phyloP scores from a whole-genome alignment of 1,140 invertebrate genomes.

The Hyposmocoma kahamanoa region DNA sequence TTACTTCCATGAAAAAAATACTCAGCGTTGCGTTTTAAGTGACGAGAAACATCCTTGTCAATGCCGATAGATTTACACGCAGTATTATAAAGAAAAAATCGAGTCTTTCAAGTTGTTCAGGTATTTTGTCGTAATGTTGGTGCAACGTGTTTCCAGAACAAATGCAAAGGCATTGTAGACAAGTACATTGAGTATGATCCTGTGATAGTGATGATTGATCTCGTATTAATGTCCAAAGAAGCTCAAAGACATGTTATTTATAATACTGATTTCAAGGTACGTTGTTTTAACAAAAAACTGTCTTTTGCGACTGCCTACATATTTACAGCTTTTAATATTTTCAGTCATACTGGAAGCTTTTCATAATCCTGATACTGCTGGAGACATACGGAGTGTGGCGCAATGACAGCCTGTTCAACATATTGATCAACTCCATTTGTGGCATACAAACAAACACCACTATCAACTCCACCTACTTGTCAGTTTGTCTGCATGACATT shows the following conservation, averaged over 20 bases:
- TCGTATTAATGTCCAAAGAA: conserved; percentile 83
- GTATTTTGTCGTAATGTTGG: too few species aligned
- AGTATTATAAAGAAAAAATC: too few species aligned
- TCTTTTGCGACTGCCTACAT: too few species aligned
- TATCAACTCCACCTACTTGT: conserved; percentile 44
- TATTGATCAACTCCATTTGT: conserved; percentile 40
- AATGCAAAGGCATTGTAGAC: conserved; percentile 84
- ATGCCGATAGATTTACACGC: too few species aligned
- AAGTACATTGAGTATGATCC: conserved; percentile 93
- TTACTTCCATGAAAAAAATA: conserved; percentile 1
- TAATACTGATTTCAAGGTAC: conserved; percentile 82
- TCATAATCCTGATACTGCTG: conserved; percentile 74
- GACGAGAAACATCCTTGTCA: too few species aligned
- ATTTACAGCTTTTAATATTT: conserved; percentile 27
- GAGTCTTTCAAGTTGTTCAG: too few species aligned
- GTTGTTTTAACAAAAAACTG: too few species aligned
- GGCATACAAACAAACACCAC: conserved; percentile 34
- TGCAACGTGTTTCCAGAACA: conserved; percentile 75
- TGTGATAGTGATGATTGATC: conserved; percentile 87
- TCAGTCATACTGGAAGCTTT: conserved; percentile 78
- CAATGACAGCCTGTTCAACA: conserved; percentile 53
- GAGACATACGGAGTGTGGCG: conserved; percentile 77
- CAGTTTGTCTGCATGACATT: conserved; percentile 42
- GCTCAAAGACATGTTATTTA: conserved; percentile 89
- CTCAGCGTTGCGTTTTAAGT: too few species aligned